phyloP scores from a whole-genome alignment of 1,140 invertebrate genomes.

The Conus betulinus region DNA sequence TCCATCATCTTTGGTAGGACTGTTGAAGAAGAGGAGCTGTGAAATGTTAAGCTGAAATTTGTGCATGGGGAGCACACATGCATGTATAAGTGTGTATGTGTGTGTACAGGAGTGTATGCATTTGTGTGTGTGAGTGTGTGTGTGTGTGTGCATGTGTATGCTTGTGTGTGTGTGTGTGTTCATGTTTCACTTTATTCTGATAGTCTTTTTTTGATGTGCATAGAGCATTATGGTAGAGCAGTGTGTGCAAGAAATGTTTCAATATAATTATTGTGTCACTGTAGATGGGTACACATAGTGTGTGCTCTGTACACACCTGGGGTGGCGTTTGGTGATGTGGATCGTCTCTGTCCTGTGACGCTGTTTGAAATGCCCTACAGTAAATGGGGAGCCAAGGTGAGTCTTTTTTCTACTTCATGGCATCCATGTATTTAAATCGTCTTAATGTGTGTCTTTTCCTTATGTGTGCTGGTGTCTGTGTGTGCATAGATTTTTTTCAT shows the following conservation, averaged over 20 bases:
- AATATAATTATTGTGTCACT: neutral
- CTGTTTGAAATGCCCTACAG: conserved; percentile 97
- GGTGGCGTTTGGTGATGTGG: conserved; percentile 96
- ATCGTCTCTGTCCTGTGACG: conserved; percentile 80
- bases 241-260: neutral
- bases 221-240: too few species aligned
- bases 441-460: neutral
- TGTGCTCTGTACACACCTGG: conserved; percentile 97
- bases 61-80: too few species aligned
- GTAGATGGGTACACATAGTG: conserved; percentile 96
- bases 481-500: neutral
- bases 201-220: too few species aligned
- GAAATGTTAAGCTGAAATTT: too few species aligned
- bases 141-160: too few species aligned
- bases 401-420: conserved; percentile 1
- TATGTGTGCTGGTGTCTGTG: conserved; percentile 4
- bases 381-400: conserved; percentile 91
- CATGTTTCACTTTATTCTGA: too few species aligned
- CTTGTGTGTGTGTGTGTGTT: too few species aligned
- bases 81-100: too few species aligned
- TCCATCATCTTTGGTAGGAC: too few species aligned
- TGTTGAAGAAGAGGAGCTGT: too few species aligned
- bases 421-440: neutral
- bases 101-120: too few species aligned
- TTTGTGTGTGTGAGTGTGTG: too few species aligned